Conservation (phyloP, 1,140 invertebrate genomes). For the Agrilus planipennis region DNA sequence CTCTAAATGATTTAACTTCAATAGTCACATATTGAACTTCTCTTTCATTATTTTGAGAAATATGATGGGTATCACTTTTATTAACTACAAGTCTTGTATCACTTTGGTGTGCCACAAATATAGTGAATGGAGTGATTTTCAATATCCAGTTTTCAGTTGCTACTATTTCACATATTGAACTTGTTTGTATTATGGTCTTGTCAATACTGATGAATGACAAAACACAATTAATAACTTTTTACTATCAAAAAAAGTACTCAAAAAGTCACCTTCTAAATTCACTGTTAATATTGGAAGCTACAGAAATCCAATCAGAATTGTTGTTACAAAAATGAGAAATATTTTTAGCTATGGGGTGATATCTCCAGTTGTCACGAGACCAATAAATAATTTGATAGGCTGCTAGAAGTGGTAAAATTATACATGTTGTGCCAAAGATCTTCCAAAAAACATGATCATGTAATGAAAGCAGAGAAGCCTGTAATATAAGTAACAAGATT, state of each 20-base stretch:
- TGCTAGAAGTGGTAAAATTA: slow-evolving; percentile 33
- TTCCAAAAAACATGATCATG: slow-evolving; percentile 24
- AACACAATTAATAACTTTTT: slow-evolving; percentile 1
- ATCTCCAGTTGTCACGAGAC: slow-evolving; percentile 52
- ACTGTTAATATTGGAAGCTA: slow-evolving; percentile 61
- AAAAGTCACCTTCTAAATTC: slow-evolving; percentile 57
- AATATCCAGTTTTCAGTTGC: slow-evolving; percentile 85
- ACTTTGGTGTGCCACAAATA: slow-evolving; percentile 64
- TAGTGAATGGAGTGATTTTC: slow-evolving; percentile 63
- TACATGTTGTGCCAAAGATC: slow-evolving; percentile 26
- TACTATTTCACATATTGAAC: slow-evolving; percentile 55
- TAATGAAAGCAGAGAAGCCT: slow-evolving; percentile 28
- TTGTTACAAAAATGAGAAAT: slow-evolving; percentile 50
- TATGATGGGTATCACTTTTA: slow-evolving; percentile 59
- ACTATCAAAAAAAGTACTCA: slow-evolving; percentile 5
- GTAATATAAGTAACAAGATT: slow-evolving; percentile 5
- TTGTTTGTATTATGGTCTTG: slow-evolving; percentile 60
- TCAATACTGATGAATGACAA: slow-evolving; percentile 43
- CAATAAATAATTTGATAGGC: slow-evolving; percentile 45
- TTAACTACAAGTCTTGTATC: slow-evolving; percentile 63
- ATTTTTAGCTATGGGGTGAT: slow-evolving; percentile 62
- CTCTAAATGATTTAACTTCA: slow-evolving; percentile 52
- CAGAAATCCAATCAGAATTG: slow-evolving; percentile 48
- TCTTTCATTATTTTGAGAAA: slow-evolving; percentile 48
- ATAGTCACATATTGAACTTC: slow-evolving; percentile 73